A percentile compares a stretch with the other conserved stretches of the same genome.
These are phyloP conservation scores for Cnemophilus loriae DNA, from an alignment of 2,113 vertebrate genomes.

Conservation along the genomic window DNA sequence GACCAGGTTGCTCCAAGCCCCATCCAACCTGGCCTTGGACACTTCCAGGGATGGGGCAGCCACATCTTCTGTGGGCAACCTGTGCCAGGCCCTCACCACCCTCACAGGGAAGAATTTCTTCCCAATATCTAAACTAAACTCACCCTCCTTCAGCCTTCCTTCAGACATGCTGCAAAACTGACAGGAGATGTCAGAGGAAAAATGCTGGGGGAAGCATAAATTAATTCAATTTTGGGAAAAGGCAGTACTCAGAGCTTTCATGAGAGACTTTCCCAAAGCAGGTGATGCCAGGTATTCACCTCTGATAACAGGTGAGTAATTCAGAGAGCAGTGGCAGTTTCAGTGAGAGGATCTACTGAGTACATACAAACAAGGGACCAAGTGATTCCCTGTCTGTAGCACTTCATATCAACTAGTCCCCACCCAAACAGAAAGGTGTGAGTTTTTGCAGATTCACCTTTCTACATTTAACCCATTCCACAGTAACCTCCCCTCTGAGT, in stretches of 20 bases:
- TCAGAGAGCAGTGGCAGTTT: not conserved
- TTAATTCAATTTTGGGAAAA: not conserved
- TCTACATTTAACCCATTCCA: not conserved
- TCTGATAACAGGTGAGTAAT: not conserved
- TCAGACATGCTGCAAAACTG: not conserved
- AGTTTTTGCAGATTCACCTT: not conserved
- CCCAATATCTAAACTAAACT: not conserved
- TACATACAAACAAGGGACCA: not conserved
- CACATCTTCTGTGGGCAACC: not conserved
- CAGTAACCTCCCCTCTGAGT: not conserved
- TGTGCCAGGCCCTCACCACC: not conserved
- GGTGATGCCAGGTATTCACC: not conserved
- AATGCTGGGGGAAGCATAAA: not conserved
- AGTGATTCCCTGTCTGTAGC: not conserved
- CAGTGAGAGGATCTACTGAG: not conserved
- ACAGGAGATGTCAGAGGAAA: not conserved
- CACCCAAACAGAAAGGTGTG: not conserved
- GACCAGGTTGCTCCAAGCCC: not conserved
- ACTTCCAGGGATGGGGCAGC: not conserved
- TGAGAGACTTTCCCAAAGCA: not conserved
- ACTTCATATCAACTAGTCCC: not conserved
- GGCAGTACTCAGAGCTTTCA: not conserved
- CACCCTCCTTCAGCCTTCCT: not conserved
- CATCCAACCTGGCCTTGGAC: rapidly evolving
- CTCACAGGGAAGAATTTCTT: not conserved